Conservation (phyloP, 2,113 vertebrate species). For the Sorex araneus region DNA sequence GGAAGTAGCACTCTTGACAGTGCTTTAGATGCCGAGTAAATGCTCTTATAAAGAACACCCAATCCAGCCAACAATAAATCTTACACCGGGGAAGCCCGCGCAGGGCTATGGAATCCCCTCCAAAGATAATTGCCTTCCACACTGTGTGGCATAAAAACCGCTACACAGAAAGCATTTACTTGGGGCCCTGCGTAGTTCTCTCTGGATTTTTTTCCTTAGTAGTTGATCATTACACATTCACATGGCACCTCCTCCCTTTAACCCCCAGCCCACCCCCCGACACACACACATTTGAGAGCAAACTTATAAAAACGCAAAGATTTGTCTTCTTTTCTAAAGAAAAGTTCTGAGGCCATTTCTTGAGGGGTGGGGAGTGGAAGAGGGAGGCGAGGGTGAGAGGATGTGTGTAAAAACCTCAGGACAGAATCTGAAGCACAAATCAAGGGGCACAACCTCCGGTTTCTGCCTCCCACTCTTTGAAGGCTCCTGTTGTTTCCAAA, state of each 20-base stretch:
- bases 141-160: slow-evolving; percentile 32
- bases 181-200: not conserved
- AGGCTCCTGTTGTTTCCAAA: not conserved
- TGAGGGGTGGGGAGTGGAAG: not conserved
- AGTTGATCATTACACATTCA: not conserved
- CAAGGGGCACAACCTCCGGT: not conserved
- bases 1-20: slow-evolving; percentile 76
- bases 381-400: not conserved
- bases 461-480: not conserved
- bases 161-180: slow-evolving; percentile 49
- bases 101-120: slow-evolving; percentile 74
- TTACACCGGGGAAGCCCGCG: slow-evolving; percentile 64
- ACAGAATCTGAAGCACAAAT: not conserved
- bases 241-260: too few relatives aligned
- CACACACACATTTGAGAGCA: not conserved
- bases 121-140: slow-evolving; percentile 76
- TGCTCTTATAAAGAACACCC: slow-evolving; percentile 81
- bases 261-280: not conserved
- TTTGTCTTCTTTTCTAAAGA: slow-evolving; percentile 16
- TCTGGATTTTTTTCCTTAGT: slow-evolving; percentile 7
- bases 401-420: not conserved
- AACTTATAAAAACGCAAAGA: not conserved
- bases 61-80: slow-evolving; percentile 72
- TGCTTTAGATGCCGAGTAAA: slow-evolving; percentile 70
- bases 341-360: not conserved